Evolutionary conservation across 2,888 invertebrate genomes (phyloP).

Genomic region (Oxycera nigricornis): DNA sequence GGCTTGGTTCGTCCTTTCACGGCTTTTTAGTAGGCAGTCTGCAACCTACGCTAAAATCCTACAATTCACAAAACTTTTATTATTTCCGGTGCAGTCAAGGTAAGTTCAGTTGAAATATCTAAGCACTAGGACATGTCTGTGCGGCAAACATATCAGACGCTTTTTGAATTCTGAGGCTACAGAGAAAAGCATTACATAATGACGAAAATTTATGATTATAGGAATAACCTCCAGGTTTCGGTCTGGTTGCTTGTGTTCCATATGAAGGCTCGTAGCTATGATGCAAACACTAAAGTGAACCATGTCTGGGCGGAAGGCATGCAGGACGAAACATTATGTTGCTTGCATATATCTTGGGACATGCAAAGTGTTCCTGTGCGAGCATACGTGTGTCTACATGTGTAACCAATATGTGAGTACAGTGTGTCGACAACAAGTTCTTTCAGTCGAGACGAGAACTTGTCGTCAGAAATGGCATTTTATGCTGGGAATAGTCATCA

Average conservation of each 20-base stretch:
- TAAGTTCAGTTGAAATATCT: neutral
- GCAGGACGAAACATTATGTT: conserved; percentile 27
- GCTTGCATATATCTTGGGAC: neutral
- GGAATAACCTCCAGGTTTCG: conserved; percentile 31
- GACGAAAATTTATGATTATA: conserved; percentile 40
- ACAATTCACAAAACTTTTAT: conserved; percentile 34
- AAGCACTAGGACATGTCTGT: neutral
- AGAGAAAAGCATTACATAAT: conserved; percentile 35
- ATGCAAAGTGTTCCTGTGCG: neutral
- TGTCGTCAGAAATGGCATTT: conserved; percentile 30
- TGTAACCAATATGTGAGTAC: neutral
- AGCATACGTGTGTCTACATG: neutral
- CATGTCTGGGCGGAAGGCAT: conserved; percentile 26
- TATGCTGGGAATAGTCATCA: conserved; percentile 21
- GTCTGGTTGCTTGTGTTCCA: neutral
- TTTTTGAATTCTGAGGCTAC: conserved; percentile 35
- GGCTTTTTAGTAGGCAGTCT: conserved; percentile 11
- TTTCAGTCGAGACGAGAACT: conserved; percentile 25
- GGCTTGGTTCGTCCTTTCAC: conserved; percentile 2
- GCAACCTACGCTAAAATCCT: conserved; percentile 27
- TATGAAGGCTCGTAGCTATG: neutral
- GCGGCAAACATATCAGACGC: conserved; percentile 32
- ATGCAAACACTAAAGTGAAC: neutral
- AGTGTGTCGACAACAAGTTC: conserved; percentile 32
- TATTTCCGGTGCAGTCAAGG: conserved; percentile 36